Percentiles rank a stretch among this genome's conserved stretches.
phyloP scores from a whole-genome alignment of 2,113 vertebrate species.

The Gymnogyps californianus region DNA sequence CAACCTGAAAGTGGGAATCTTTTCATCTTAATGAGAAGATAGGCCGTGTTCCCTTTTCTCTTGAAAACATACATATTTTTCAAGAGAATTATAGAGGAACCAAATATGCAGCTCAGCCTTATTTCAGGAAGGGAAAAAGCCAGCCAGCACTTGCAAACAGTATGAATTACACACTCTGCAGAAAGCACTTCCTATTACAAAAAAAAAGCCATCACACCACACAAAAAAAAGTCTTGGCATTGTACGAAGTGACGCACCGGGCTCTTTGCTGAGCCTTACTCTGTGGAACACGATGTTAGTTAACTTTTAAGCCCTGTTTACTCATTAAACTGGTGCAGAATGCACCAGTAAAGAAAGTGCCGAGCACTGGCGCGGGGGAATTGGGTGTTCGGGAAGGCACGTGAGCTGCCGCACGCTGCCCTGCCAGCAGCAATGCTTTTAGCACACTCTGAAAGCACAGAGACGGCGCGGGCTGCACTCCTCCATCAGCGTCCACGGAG shows the following conservation, averaged over 20 bases:
- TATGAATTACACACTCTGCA: background rate
- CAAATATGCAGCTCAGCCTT: background rate
- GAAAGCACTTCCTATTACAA: conserved; percentile 30
- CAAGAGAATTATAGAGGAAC: conserved; percentile 10
- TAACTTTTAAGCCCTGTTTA: background rate
- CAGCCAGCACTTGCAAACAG: background rate
- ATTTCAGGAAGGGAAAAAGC: background rate
- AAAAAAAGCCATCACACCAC: background rate
- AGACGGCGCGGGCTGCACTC: rapidly evolving
- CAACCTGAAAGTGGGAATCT: background rate
- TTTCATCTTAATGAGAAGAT: background rate
- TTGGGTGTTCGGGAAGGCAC: background rate
- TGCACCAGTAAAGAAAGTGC: background rate
- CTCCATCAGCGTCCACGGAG: rapidly evolving
- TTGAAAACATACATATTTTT: background rate
- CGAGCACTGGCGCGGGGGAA: background rate
- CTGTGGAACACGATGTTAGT: background rate
- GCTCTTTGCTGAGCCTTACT: background rate
- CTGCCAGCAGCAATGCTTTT: background rate
- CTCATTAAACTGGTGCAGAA: background rate
- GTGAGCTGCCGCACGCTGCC: background rate
- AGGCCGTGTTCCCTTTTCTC: rapidly evolving
- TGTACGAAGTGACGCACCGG: rapidly evolving
- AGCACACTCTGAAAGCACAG: background rate
- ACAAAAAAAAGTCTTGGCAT: background rate